Evolutionary conservation across 1,140 invertebrate genomes (phyloP).

Genomic region (Oryctes rhinoceros): DNA sequence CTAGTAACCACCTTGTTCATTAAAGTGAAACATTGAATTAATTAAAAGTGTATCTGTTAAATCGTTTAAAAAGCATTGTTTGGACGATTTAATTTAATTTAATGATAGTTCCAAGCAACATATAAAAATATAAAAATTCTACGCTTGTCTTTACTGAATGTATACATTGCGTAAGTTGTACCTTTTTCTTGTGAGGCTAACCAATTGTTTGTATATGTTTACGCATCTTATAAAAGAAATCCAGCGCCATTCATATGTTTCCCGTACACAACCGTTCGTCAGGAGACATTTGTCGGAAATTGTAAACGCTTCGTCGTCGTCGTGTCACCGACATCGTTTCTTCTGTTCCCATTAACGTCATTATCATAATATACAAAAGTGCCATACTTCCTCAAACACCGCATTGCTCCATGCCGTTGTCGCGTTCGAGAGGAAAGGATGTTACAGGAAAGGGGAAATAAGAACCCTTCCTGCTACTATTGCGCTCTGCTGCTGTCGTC

Average conservation of each 20-base stretch:
- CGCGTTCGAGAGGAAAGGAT: constrained; percentile 1
- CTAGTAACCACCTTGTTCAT: no score
- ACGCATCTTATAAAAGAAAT: no score
- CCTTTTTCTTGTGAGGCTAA: no score
- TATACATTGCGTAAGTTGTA: no score
- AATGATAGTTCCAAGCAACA: no score
- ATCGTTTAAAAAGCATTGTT: no score
- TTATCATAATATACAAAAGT: constrained; percentile 20
- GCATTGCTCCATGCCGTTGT: background rate
- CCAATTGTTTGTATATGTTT: no score
- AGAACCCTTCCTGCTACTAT: constrained; percentile 21
- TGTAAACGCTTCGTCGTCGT: background rate
- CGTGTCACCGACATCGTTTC: constrained; percentile 8
- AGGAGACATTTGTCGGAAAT: constrained; percentile 25
- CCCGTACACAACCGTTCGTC: background rate
- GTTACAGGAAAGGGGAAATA: constrained; percentile 7
- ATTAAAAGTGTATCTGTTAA: no score
- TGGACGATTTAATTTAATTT: no score
- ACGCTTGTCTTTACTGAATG: no score
- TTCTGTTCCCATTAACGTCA: constrained; percentile 8
- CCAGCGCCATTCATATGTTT: background rate
- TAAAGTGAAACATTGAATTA: no score
- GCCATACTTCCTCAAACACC: constrained; percentile 33
- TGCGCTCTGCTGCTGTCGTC: background rate
- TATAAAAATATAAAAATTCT: no score